These are phyloP conservation scores for Rutpela maculata DNA, from an alignment of 2,888 invertebrate species.

Conservation along the genomic window DNA sequence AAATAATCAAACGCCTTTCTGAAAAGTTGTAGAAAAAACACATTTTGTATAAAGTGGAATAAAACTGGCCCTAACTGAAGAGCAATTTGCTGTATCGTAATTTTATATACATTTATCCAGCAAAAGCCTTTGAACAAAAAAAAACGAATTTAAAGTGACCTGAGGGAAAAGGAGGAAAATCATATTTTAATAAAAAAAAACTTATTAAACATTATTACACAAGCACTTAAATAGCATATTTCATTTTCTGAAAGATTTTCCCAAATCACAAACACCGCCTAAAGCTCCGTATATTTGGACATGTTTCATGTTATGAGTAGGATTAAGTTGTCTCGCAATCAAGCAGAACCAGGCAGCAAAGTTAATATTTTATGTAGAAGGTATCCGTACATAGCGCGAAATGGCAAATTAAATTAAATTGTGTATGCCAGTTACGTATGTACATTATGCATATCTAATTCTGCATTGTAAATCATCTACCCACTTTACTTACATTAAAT, in stretches of 20 bases:
- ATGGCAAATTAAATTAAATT: conserved; percentile 7
- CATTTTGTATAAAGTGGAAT: too few relatives aligned
- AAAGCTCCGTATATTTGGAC: conserved; percentile 5
- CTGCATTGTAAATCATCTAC: background rate
- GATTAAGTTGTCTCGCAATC: conserved; percentile 1
- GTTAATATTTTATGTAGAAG: conserved; percentile 4
- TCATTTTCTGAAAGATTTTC: background rate
- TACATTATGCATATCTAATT: background rate
- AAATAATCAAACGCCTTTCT: too few relatives aligned
- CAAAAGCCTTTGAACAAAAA: too few relatives aligned
- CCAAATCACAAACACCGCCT: background rate
- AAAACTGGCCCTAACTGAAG: too few relatives aligned
- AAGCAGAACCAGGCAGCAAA: background rate
- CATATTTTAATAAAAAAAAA: too few relatives aligned
- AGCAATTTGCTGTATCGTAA: too few relatives aligned
- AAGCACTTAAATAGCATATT: background rate
- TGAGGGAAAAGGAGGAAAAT: too few relatives aligned
- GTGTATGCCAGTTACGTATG: background rate
- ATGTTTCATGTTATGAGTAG: background rate
- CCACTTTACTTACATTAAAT: background rate
- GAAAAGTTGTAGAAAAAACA: too few relatives aligned
- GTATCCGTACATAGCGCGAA: background rate
- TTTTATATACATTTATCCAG: too few relatives aligned
- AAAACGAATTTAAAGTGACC: too few relatives aligned
- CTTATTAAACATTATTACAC: too few relatives aligned